These are phyloP conservation scores for Coracopsis vasa DNA, from an alignment of 2,113 vertebrate genomes.

Conservation along the genomic window DNA sequence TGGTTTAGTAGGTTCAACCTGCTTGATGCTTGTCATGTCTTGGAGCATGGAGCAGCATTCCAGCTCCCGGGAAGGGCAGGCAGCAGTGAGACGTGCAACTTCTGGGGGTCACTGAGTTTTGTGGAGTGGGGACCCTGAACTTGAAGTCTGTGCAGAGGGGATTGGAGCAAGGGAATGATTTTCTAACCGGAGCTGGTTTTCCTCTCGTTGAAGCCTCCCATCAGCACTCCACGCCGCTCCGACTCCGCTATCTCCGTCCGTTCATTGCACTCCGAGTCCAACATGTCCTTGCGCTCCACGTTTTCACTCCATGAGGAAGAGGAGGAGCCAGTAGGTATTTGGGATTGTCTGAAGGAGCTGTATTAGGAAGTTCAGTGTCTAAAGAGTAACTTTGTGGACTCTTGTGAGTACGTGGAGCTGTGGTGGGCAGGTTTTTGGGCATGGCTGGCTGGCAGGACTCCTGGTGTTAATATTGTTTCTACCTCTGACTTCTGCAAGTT, in stretches of 20 bases:
- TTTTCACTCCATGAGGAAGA: conserved; percentile 98
- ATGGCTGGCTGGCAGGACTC: background rate
- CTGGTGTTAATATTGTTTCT: background rate
- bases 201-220: conserved; percentile 81
- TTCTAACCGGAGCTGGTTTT: background rate
- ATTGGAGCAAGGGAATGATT: background rate
- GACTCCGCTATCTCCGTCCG: conserved; percentile 96
- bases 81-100: background rate
- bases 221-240: conserved; percentile 89
- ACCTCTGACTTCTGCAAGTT: background rate
- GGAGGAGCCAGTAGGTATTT: conserved; percentile 88
- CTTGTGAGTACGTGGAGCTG: background rate
- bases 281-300: conserved; percentile 96
- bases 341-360: conserved; percentile 10
- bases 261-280: conserved; percentile 96
- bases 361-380: background rate
- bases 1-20: background rate
- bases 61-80: background rate
- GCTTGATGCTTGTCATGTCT: background rate
- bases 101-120: background rate
- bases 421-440: accelerated
- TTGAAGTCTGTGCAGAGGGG: background rate
- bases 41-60: background rate
- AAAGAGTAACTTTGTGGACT: background rate
- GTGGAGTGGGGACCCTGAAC: background rate